Evolutionary conservation across 2,797 vertebrate species (phyloP).

Genomic region (Gambelia wislizenii): DNA sequence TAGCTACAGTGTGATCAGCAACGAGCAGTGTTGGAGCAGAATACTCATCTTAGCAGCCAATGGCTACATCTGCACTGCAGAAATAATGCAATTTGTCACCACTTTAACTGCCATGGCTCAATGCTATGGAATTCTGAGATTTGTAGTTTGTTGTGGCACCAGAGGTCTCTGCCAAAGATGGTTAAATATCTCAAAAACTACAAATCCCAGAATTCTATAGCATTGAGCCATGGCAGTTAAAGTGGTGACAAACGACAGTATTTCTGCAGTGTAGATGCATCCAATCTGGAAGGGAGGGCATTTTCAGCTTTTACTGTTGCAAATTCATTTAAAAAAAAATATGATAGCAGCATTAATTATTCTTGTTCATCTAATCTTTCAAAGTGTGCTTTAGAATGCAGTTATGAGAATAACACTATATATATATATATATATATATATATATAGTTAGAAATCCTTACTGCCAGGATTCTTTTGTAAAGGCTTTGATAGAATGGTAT

Average conservation of each 20-base stretch:
- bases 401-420: not conserved
- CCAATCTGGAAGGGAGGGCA: not conserved
- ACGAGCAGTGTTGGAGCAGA: not conserved
- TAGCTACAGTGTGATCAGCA: not conserved
- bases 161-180: too few relatives aligned
- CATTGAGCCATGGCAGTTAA: too few relatives aligned
- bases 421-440: not conserved
- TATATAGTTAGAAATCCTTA: not conserved
- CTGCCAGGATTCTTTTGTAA: not conserved
- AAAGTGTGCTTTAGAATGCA: not conserved
- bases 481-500: not conserved
- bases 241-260: too few relatives aligned
- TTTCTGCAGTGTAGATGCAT: too few relatives aligned
- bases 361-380: not conserved
- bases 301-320: not conserved
- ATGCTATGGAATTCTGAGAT: too few relatives aligned
- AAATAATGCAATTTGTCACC: too few relatives aligned
- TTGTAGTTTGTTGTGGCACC: too few relatives aligned
- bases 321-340: not conserved
- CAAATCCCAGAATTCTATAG: too few relatives aligned
- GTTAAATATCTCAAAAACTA: too few relatives aligned
- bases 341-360: not conserved
- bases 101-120: too few relatives aligned
- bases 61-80: too few relatives aligned
- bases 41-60: not conserved